Conservation (phyloP, 2,797 vertebrate genomes). For the Sternotherus odoratus region DNA sequence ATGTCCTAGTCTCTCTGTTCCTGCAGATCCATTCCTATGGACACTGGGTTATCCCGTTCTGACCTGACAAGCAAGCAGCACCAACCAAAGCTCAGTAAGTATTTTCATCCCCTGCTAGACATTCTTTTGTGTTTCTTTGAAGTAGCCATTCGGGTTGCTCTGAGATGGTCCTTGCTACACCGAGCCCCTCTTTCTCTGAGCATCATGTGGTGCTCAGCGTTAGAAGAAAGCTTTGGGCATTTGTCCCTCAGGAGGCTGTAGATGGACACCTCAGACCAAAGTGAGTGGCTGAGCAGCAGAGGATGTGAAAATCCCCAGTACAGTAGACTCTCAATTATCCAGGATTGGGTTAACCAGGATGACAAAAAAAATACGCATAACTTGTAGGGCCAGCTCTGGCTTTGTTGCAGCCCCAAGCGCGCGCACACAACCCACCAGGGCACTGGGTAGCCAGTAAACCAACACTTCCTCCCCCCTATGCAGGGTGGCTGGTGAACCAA, state of each 20-base stretch:
- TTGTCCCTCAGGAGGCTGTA: neutral
- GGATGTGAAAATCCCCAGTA: neutral
- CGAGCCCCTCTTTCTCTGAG: neutral
- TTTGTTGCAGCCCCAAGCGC: no score
- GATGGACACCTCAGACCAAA: neutral
- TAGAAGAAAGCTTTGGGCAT: neutral
- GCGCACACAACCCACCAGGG: no score
- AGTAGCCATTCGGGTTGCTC: neutral
- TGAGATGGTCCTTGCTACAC: neutral
- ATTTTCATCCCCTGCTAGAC: neutral
- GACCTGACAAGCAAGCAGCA: neutral
- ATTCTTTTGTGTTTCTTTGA: neutral
- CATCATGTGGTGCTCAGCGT: neutral
- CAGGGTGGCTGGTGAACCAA: no score
- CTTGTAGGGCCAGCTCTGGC: no score
- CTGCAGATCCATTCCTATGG: neutral
- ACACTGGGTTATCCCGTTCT: neutral
- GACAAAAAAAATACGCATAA: no score
- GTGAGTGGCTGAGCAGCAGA: conserved; percentile 15
- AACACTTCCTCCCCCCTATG: no score
- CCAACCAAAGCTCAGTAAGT: neutral
- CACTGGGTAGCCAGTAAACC: no score
- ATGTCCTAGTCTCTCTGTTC: conserved; percentile 8
- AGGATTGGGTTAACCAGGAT: no score
- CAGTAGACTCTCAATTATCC: no score